Percentiles rank a stretch among this genome's conserved stretches.
phyloP scores from a whole-genome alignment of 2,888 invertebrate species.

The Pristionchus fissidentatus region DNA sequence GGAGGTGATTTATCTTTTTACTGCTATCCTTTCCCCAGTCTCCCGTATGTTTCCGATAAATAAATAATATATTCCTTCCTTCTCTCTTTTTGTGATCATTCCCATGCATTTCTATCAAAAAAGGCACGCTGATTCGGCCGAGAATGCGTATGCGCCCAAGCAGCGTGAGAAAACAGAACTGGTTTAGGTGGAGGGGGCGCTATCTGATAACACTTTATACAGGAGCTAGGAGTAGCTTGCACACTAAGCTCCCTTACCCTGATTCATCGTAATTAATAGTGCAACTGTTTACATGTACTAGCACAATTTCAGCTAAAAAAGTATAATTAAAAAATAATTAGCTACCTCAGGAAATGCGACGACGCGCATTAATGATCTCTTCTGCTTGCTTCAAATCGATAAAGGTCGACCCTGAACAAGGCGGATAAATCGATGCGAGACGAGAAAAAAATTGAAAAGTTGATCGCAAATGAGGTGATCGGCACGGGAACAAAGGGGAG shows the following conservation, averaged over 20 bases:
- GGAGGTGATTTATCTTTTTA: not conserved
- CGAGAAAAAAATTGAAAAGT: not conserved
- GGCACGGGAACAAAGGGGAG: slow-evolving; percentile 11
- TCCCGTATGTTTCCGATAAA: no score
- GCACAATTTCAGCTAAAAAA: no score
- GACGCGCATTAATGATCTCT: slow-evolving; percentile 31
- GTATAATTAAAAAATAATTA: no score
- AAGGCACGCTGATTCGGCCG: not conserved
- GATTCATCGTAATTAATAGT: no score
- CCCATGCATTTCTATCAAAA: no score
- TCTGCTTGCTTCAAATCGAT: slow-evolving; percentile 23
- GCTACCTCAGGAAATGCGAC: slow-evolving; percentile 17
- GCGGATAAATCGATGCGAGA: not conserved
- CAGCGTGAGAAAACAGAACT: slow-evolving; percentile 24
- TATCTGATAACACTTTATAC: slow-evolving; percentile 24
- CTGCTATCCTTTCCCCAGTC: not conserved
- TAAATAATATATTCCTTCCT: not conserved
- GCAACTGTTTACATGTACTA: no score
- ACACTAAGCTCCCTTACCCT: no score
- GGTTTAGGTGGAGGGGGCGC: slow-evolving; percentile 32
- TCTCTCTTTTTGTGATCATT: not conserved
- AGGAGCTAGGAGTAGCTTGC: no score
- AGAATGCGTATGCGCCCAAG: no score
- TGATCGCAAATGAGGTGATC: slow-evolving; percentile 2
- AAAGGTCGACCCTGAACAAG: slow-evolving; percentile 26